These are phyloP conservation scores for Aporophyla lueneburgensis DNA, from an alignment of 2,888 invertebrate genomes.

Conservation along the genomic window DNA sequence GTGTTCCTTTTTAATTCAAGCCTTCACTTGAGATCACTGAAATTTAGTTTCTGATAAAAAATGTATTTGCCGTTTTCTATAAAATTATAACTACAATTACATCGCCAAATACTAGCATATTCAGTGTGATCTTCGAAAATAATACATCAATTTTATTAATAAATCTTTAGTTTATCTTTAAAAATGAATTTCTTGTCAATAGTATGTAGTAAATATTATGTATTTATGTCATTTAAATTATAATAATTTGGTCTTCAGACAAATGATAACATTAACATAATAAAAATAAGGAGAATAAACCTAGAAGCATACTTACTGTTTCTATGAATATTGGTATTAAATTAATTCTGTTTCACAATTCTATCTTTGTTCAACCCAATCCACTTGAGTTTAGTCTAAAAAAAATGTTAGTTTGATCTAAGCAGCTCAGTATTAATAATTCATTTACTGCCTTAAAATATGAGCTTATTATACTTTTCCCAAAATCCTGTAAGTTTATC, in stretches of 20 bases:
- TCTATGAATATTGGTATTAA: conserved; percentile 12
- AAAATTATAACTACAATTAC: conserved; percentile 5
- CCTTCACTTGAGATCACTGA: conserved; percentile 24
- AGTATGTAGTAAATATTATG: no score
- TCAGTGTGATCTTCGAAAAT: neutral
- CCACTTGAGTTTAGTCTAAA: conserved; percentile 15
- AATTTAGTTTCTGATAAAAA: neutral
- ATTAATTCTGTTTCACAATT: neutral
- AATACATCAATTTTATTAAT: neutral
- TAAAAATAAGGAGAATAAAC: neutral
- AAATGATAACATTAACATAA: neutral
- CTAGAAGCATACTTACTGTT: neutral
- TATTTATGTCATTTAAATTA: neutral
- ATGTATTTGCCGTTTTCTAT: neutral
- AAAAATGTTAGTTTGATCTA: conserved; percentile 24
- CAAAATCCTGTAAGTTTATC: neutral
- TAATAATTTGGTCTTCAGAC: neutral
- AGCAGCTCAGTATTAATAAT: neutral
- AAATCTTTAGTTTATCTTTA: neutral
- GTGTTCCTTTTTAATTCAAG: conserved; percentile 12
- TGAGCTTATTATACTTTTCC: neutral
- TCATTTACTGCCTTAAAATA: neutral
- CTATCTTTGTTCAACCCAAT: conserved; percentile 16
- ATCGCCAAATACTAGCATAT: neutral
- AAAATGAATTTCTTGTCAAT: neutral